Base-by-base conservation (phyloP, 1,140 invertebrate genomes). In the Drosophila bipectinata region DNA sequence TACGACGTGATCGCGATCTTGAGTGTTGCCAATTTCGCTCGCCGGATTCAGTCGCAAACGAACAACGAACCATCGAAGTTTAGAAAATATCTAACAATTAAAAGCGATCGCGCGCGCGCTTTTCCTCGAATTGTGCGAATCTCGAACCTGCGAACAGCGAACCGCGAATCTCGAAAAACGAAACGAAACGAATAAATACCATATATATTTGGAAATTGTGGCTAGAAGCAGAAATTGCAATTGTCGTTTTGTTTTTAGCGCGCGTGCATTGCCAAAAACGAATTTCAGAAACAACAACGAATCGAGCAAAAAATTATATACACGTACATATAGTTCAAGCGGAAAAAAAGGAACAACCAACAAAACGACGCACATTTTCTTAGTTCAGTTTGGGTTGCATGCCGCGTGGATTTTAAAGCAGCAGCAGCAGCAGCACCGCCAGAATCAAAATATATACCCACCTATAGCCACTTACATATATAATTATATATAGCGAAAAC, bases 31-130 rank as follows among this genome's bases (percentile, higher is more conserved):
- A 90, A 90, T 90, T 90, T 80, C 75, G 63, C 45, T 75, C 60
- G 74, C 75, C 54, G 14, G 34, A 64, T 71, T 90, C 90, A 90
- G 88, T 90, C 87, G 88, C 90, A 90, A 91, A 90, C 88, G 88
- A 90, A 89, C 81, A 90, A 89, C 88, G 88, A 90, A 81, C 88
- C 83, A 91, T 88, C 90, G 88, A 90, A 90, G 88, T 90, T 80
- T 79, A 84, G 85, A 79, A 88, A 79, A 77, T 55, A 48, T 74
- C 66, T 52, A 47, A 73, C 61, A 74, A 66, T 58, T 68, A 58
- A 63, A 77, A 56, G 67, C 59, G 54, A 77, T 59, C 72, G 76
- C 63, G 58, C 82, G 82, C 78, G 82, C 82, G 82, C 82, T 63
- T 80, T 74, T 54, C 57, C 62, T 63, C 72, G 51, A 83, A 63